These are phyloP conservation scores for Cyrtorhinus lividipennis DNA, from an alignment of 1,140 invertebrate species.

Conservation along the genomic window DNA sequence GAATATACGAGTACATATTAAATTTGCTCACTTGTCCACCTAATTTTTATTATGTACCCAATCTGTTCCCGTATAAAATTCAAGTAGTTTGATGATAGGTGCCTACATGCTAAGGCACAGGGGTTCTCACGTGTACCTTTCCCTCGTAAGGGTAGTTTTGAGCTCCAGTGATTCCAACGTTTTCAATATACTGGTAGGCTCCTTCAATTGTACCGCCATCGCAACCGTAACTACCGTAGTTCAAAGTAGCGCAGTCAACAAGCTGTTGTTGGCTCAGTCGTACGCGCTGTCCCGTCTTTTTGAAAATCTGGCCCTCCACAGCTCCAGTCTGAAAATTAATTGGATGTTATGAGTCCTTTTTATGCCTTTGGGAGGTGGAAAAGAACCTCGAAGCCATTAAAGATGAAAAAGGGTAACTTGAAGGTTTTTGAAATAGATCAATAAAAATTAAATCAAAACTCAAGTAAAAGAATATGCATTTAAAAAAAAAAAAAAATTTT, in stretches of 20 bases:
- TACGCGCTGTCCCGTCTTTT: slow-evolving; percentile 63
- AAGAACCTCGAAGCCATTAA: not conserved
- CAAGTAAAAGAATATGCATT: too few species aligned
- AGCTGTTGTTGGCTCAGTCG: slow-evolving; percentile 96
- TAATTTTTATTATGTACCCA: too few species aligned
- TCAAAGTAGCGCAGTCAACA: slow-evolving; percentile 71
- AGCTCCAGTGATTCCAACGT: slow-evolving; percentile 77
- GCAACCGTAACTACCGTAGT: slow-evolving; percentile 91
- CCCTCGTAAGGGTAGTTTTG: slow-evolving; percentile 61
- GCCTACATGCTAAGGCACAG: too few species aligned
- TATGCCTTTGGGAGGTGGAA: slow-evolving; percentile 9
- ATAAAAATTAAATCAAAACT: too few species aligned
- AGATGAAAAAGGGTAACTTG: too few species aligned
- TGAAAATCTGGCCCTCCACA: slow-evolving; percentile 89
- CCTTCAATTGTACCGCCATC: slow-evolving; percentile 92
- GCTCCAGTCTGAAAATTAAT: slow-evolving; percentile 74
- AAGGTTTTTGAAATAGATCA: too few species aligned
- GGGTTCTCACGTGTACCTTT: too few species aligned
- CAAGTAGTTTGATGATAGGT: too few species aligned
- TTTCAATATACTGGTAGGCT: slow-evolving; percentile 79
- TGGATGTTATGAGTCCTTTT: not conserved
- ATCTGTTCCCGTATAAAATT: too few species aligned
- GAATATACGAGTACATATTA: too few species aligned
- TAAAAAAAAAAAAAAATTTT: too few species aligned
- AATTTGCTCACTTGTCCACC: too few species aligned